Conservation (phyloP, 2,113 vertebrate species). For the Centropus unirufus region DNA sequence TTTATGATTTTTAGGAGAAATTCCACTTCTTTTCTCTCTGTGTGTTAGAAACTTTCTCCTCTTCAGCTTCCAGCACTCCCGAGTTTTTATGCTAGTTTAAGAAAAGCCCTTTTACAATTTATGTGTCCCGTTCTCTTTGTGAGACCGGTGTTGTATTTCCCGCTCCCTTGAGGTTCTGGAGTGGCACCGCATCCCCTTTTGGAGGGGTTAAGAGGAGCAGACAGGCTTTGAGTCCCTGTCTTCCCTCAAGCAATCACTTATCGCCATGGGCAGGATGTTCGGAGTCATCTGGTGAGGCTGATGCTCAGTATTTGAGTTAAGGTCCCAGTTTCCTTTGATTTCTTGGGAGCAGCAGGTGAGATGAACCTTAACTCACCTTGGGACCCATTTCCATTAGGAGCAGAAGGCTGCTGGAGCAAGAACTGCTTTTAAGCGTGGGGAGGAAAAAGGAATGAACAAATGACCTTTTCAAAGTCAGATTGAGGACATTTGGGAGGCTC, state of each 20-base stretch:
- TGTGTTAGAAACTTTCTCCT: not conserved
- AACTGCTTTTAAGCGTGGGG: too few relatives aligned
- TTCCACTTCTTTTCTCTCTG: not conserved
- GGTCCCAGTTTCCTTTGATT: not conserved
- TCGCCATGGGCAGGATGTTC: not conserved
- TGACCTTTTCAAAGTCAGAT: too few relatives aligned
- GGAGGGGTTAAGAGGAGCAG: not conserved
- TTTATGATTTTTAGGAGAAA: not conserved
- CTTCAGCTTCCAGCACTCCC: not conserved
- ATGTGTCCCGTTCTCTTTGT: rapidly evolving
- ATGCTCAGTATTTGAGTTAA: too few relatives aligned
- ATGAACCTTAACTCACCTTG: rapidly evolving
- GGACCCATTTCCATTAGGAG: not conserved
- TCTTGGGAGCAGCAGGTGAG: not conserved
- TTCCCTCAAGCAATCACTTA: not conserved
- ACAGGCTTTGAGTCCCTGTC: not conserved
- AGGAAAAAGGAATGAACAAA: too few relatives aligned
- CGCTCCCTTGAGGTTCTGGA: not conserved
- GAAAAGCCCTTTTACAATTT: not conserved
- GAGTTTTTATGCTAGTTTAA: not conserved
- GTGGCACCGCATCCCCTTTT: rapidly evolving
- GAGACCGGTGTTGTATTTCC: not conserved
- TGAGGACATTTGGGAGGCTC: too few relatives aligned
- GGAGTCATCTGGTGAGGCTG: not conserved
- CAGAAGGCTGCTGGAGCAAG: too few relatives aligned